These are phyloP conservation scores for Vanacampus margaritifer DNA, from an alignment of 2,113 vertebrate genomes.

Conservation along the genomic window DNA sequence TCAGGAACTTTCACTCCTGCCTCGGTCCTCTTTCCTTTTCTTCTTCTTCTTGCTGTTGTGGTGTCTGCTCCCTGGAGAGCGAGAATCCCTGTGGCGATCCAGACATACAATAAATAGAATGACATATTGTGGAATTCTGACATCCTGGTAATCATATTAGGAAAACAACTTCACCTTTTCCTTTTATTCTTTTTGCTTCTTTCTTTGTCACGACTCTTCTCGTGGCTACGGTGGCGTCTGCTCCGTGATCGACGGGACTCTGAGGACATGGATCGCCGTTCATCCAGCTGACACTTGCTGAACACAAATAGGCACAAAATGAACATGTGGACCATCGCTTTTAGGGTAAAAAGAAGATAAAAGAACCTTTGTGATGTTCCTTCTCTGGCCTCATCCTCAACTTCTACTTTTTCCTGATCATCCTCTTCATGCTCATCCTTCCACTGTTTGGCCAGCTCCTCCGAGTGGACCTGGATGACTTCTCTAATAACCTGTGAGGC, in stretches of 20 bases:
- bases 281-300: conserved; percentile 40
- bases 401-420: not conserved
- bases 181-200: conserved; percentile 67
- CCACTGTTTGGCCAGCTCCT: conserved; percentile 86
- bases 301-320: not conserved
- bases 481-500: conserved; percentile 87
- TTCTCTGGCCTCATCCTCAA: conserved; percentile 19
- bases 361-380: conserved; percentile 4
- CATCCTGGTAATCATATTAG: not conserved
- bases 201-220: conserved; percentile 41
- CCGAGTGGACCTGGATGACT: conserved; percentile 91
- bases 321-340: not conserved
- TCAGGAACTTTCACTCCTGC: conserved; percentile 31
- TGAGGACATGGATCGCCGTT: conserved; percentile 74
- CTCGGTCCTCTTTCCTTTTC: conserved; percentile 55
- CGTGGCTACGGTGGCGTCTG: conserved; percentile 68
- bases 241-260: conserved; percentile 77
- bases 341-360: not conserved
- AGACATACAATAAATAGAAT: not conserved
- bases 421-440: conserved; percentile 76
- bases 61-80: conserved; percentile 74
- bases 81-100: conserved; percentile 71
- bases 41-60: conserved; percentile 78
- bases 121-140: not conserved
- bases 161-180: conserved; percentile 38